Evolutionary conservation across 1,140 invertebrate genomes (phyloP).

Genomic region (Procambarus clarkii): DNA sequence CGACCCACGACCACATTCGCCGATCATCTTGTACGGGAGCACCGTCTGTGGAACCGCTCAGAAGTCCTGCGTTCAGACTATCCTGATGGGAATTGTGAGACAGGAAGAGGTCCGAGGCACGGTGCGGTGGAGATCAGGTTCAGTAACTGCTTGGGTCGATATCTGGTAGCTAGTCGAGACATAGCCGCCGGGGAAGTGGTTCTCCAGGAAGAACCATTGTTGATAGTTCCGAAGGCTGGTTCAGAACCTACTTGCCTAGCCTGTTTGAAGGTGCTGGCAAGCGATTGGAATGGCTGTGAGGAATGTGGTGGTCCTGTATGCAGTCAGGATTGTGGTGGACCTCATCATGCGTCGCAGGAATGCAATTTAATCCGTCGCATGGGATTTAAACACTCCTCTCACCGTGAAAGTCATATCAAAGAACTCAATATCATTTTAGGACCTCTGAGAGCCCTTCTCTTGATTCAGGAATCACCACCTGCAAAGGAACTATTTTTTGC

Average conservation of each 20-base stretch:
- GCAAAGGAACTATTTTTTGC: constrained; percentile 22
- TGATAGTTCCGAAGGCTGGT: constrained; percentile 31
- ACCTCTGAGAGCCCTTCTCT: constrained; percentile 44
- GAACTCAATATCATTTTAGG: constrained; percentile 30
- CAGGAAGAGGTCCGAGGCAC: not conserved
- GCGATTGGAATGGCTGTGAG: constrained; percentile 77
- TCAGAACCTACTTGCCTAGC: constrained; percentile 47
- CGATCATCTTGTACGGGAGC: not conserved
- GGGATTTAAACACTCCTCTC: not conserved
- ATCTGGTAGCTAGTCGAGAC: constrained; percentile 23
- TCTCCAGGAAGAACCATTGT: constrained; percentile 35
- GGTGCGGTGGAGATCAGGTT: not conserved
- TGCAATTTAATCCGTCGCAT: constrained; percentile 3
- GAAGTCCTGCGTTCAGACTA: not conserved
- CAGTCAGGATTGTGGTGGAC: constrained; percentile 14
- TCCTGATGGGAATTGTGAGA: not conserved
- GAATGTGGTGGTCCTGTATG: constrained; percentile 87
- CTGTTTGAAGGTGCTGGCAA: constrained; percentile 21
- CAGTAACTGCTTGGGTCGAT: constrained; percentile 1
- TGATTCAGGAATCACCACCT: not conserved
- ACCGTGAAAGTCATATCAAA: not conserved
- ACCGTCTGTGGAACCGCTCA: not conserved
- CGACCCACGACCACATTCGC: not conserved
- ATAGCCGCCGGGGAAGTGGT: constrained; percentile 37
- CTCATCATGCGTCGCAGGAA: not conserved